phyloP scores from a whole-genome alignment of 2,888 invertebrate genomes.

The Platerodrilus igneus region DNA sequence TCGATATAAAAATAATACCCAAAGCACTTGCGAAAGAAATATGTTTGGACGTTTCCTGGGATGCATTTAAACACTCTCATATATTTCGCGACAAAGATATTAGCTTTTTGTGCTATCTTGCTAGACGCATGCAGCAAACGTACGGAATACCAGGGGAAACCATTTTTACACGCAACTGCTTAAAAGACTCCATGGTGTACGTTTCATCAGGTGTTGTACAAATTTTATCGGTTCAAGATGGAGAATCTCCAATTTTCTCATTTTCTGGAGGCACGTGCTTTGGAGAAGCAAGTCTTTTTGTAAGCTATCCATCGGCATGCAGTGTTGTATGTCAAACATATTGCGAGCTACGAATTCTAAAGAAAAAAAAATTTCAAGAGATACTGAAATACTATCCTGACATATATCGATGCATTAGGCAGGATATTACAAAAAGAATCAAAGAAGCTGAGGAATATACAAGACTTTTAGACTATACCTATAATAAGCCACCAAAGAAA shows the following conservation, averaged over 20 bases:
- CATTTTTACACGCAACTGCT: conserved; percentile 21
- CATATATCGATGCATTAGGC: conserved; percentile 14
- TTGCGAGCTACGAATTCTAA: conserved; percentile 28
- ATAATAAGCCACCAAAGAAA: conserved; percentile 2
- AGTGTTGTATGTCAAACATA: conserved; percentile 29
- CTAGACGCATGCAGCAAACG: conserved; percentile 21
- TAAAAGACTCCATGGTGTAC: conserved; percentile 28
- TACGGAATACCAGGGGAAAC: conserved; percentile 29
- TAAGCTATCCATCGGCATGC: conserved; percentile 25
- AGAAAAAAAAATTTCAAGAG: conserved; percentile 23
- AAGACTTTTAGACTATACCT: conserved; percentile 2
- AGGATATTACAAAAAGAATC: conserved; percentile 17
- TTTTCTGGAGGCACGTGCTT: conserved; percentile 30
- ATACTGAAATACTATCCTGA: conserved; percentile 24
- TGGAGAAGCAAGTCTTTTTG: conserved; percentile 25
- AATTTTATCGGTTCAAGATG: conserved; percentile 31
- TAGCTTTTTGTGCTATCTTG: conserved; percentile 24
- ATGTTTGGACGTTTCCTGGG: conserved; percentile 27
- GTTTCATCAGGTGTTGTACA: conserved; percentile 30
- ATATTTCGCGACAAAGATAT: conserved; percentile 26
- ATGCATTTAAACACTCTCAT: conserved; percentile 29
- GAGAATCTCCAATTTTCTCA: conserved; percentile 31
- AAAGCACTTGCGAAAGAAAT: conserved; percentile 22
- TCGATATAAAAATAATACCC: conserved; percentile 22
- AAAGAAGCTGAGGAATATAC: conserved; percentile 10